Evolutionary conservation across 2,113 vertebrate species (phyloP), one percentile per base, ranked within the genome.

Genomic region (Prinia subflava): DNA sequence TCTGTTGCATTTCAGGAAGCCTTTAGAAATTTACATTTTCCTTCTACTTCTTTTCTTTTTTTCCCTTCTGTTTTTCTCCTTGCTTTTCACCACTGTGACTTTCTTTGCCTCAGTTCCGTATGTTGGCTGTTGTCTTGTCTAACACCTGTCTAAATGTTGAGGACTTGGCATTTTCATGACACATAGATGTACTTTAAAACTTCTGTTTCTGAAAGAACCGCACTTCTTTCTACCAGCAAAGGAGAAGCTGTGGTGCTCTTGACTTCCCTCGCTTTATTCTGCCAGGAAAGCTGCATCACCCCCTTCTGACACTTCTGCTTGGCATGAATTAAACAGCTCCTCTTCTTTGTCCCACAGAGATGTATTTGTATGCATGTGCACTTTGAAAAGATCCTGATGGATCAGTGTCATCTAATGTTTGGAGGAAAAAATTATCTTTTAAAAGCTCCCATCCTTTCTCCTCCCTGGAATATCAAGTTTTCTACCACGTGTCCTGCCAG

Each of bases 281-380:
- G 89, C 94, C 95, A 96, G 87, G 88, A 95, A 87, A 96, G 83
- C 65, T 23, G 87, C 95, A 92, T 95, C 94, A 44, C 77, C 79
- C 82, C 46, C 81, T 75, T 94, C 53, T 97, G 96, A 94, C 90
- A 96, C 78, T 94, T 96, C 94, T 97, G 87, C 87, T 95, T 94
- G 69, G 97, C 96, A 95, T 96, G 94, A 94, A 91, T 77, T 47
- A 96, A 96, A 83, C 96, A 97, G 94, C 96, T 94, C 91, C 92
- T 93, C 47, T 5, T 83, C 96, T 95, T 91, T 93, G 87, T 91
- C 78, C 79, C 56, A 44, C 89, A 67, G 64, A 79, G 80, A 67
- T 92, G 93, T 98, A 97, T 96, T 96, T 90, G 47, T 94, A 65
- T 98, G 98, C 98, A 98, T 98, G 97, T 94, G 94, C 95, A 92